Evolutionary conservation across 1,140 invertebrate genomes (phyloP).

Genomic region (Cylas formicarius): DNA sequence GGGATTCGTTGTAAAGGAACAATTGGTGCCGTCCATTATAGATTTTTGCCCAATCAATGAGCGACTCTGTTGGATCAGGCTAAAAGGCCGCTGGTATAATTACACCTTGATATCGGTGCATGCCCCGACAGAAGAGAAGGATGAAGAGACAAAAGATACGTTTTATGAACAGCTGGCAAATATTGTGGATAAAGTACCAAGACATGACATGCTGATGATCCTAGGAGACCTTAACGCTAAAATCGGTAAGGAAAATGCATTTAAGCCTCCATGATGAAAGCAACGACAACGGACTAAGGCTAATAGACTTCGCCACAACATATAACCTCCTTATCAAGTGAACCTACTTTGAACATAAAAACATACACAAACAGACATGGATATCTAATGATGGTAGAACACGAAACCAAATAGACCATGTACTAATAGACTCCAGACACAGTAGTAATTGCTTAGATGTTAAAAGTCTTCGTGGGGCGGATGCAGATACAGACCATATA

Average conservation of each 20-base stretch:
- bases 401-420: conserved; percentile 2
- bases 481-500: background rate
- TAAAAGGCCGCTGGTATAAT: too few relatives aligned
- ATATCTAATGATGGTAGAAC: background rate
- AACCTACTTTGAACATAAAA: conserved; percentile 1
- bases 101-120: too few relatives aligned
- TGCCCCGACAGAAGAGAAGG: conserved; percentile 1
- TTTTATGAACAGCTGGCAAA: conserved; percentile 2
- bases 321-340: conserved; percentile 1
- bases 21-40: too few relatives aligned
- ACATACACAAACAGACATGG: conserved; percentile 4
- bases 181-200: conserved; percentile 1
- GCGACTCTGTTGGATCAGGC: too few relatives aligned
- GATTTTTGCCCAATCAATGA: too few relatives aligned
- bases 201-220: conserved; percentile 2
- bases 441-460: background rate
- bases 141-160: background rate
- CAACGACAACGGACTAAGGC: conserved; percentile 3
- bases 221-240: conserved; percentile 1
- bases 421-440: conserved; percentile 3
- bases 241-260: background rate
- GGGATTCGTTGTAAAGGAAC: too few relatives aligned
- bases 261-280: background rate
- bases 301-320: background rate
- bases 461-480: background rate